Evolutionary conservation across 2,797 vertebrate species (phyloP).

Genomic region (Hybognathus amarus): DNA sequence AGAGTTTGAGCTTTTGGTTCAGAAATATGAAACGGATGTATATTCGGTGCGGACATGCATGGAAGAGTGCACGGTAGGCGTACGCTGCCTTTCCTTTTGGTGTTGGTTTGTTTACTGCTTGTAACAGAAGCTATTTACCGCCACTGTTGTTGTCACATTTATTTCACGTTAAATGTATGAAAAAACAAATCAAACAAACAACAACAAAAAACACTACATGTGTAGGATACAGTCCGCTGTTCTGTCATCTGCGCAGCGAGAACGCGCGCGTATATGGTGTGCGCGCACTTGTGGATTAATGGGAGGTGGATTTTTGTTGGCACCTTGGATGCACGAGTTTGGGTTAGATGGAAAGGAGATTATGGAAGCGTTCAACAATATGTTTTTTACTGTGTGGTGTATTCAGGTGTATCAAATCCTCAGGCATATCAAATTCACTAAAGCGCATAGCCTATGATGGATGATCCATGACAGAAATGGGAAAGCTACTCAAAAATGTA

Average conservation of each 20-base stretch:
- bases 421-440: neutral
- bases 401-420: neutral
- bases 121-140: constrained; percentile 37
- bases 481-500: neutral
- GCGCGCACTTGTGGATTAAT: constrained; percentile 59
- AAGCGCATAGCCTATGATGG: neutral
- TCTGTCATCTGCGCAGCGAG: constrained; percentile 34
- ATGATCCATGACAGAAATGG: neutral
- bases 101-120: constrained; percentile 10
- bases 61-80: constrained; percentile 98
- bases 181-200: neutral
- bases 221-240: constrained; percentile 11
- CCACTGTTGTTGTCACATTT: constrained; percentile 57
- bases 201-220: neutral
- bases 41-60: constrained; percentile 98
- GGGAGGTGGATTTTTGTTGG: constrained; percentile 24
- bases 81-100: constrained; percentile 31
- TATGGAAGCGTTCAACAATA: neutral
- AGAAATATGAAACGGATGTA: constrained; percentile 94
- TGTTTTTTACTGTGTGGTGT: neutral
- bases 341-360: neutral
- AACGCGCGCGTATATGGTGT: constrained; percentile 32
- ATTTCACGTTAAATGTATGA: neutral
- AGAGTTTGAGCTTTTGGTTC: constrained; percentile 95
- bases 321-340: constrained; percentile 5